Evolutionary conservation across 2,113 vertebrate genomes (phyloP).

Genomic region (Lepus americanus): DNA sequence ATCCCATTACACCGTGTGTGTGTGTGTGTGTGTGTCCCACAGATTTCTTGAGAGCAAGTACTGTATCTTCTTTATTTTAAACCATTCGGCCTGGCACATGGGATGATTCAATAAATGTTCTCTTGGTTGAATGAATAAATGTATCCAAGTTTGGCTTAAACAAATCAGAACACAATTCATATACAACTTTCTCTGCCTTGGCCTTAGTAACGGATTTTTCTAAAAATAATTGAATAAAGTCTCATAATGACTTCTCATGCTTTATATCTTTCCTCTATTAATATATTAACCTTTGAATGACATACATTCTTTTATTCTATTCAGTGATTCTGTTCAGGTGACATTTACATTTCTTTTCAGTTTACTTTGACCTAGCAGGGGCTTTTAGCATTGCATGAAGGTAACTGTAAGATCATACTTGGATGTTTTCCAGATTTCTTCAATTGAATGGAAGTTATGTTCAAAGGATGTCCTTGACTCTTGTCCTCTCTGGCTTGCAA

Average conservation of each 20-base stretch:
- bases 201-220: constrained; percentile 47
- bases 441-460: constrained; percentile 46
- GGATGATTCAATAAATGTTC: neutral
- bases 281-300: constrained; percentile 64
- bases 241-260: constrained; percentile 56
- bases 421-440: constrained; percentile 73
- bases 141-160: neutral
- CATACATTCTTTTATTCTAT: constrained; percentile 52
- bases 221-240: constrained; percentile 69
- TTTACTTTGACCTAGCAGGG: constrained; percentile 51
- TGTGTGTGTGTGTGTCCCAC: neutral
- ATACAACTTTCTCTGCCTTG: constrained; percentile 24
- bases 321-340: constrained; percentile 49
- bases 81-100: neutral
- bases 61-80: neutral
- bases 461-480: constrained; percentile 69
- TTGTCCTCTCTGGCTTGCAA: constrained; percentile 48
- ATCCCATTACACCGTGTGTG: neutral
- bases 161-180: constrained; percentile 42
- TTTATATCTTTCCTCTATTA: constrained; percentile 57
- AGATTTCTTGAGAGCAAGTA: constrained; percentile 27
- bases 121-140: constrained; percentile 5
- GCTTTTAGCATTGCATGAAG: constrained; percentile 48
- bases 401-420: constrained; percentile 66
- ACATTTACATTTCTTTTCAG: constrained; percentile 61